Conservation (phyloP, 2,113 vertebrate species). For the Origma solitaria region DNA sequence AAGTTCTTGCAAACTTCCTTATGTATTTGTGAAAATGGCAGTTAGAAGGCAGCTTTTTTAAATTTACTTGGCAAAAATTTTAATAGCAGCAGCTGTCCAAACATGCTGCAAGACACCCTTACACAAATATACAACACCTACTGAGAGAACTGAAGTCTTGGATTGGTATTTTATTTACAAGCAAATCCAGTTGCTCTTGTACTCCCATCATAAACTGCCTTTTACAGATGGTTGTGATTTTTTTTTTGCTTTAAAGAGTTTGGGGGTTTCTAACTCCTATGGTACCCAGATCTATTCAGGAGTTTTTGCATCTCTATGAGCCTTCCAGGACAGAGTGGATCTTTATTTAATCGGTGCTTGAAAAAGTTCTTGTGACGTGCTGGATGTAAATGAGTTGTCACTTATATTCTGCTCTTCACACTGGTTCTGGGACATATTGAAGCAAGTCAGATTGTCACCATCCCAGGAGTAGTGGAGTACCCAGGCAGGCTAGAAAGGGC, state of each 20-base stretch:
- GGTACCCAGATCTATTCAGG: not conserved
- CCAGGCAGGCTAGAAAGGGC: not conserved
- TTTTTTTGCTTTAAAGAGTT: constrained; percentile 18
- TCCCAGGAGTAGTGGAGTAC: not conserved
- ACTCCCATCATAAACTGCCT: not conserved
- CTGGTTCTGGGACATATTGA: not conserved
- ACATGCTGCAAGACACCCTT: constrained; percentile 29
- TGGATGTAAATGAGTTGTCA: not conserved
- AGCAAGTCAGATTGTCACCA: not conserved
- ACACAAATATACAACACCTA: constrained; percentile 30
- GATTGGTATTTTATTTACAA: constrained; percentile 8
- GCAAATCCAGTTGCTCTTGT: not conserved
- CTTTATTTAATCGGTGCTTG: not conserved
- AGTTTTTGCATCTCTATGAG: not conserved
- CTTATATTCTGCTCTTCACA: not conserved
- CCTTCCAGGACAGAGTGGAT: not conserved
- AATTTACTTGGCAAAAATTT: constrained; percentile 32
- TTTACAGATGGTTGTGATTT: not conserved
- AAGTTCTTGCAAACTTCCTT: not conserved
- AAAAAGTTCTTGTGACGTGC: not conserved
- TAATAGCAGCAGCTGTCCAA: constrained; percentile 64
- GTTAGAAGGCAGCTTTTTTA: not conserved
- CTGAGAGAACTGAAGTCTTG: not conserved
- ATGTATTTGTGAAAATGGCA: not conserved
- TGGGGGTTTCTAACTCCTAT: not conserved